Percentiles rank a stretch among this genome's conserved stretches.
Evolutionary conservation across 2,888 invertebrate species (phyloP).

Genomic region (Mimas tiliae): DNA sequence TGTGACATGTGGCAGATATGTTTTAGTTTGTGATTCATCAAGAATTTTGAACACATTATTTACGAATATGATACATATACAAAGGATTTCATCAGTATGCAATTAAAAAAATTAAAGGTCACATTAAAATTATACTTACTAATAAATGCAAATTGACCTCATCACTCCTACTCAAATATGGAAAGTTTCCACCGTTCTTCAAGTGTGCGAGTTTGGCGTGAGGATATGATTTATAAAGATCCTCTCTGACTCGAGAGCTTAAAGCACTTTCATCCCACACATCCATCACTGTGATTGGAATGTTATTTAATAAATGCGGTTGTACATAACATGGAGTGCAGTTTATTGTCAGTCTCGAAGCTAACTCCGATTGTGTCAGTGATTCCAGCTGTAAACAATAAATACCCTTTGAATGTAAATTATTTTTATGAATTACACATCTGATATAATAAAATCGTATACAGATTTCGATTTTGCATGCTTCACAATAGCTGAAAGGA

Average conservation of each 20-base stretch:
- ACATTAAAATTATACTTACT: slow-evolving; percentile 75
- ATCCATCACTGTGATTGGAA: slow-evolving; percentile 93
- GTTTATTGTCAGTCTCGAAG: slow-evolving; percentile 94
- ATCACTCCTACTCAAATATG: slow-evolving; percentile 93
- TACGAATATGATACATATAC: too few relatives aligned
- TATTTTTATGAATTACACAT: background rate
- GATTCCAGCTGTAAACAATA: slow-evolving; percentile 89
- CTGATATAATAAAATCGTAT: too few relatives aligned
- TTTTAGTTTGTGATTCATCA: too few relatives aligned
- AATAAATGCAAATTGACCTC: slow-evolving; percentile 95
- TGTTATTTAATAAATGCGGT: slow-evolving; percentile 87
- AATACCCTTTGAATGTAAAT: background rate
- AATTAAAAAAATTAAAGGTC: slow-evolving; percentile 10
- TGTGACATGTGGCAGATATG: too few relatives aligned
- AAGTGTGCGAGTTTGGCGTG: slow-evolving; percentile 93
- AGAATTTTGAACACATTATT: too few relatives aligned
- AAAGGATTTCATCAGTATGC: too few relatives aligned
- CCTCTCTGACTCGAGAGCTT: slow-evolving; percentile 90
- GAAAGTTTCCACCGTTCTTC: slow-evolving; percentile 96
- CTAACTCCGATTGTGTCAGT: slow-evolving; percentile 91
- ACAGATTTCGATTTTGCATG: too few relatives aligned
- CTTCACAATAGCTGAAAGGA: too few relatives aligned
- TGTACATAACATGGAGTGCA: slow-evolving; percentile 92
- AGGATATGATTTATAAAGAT: slow-evolving; percentile 93
- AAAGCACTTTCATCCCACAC: slow-evolving; percentile 95